Conservation (phyloP, 2,888 invertebrate genomes). For the Poecilobothrus nobilitatus region DNA sequence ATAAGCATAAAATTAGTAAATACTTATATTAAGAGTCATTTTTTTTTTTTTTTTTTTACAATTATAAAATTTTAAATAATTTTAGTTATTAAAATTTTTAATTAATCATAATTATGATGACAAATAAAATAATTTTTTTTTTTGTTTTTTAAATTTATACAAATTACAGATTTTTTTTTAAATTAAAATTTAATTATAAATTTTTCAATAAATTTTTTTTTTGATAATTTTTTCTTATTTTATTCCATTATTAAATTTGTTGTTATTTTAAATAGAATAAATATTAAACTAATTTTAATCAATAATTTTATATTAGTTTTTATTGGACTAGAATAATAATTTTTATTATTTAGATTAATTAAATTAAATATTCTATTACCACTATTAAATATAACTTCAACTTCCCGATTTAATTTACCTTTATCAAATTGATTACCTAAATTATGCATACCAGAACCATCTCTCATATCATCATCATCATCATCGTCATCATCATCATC, state of each 20-base stretch:
- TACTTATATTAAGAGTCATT: too few species aligned
- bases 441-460: conserved; percentile 2
- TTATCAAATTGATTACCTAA: conserved; percentile 7
- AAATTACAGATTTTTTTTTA: too few species aligned
- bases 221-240: not conserved
- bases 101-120: too few species aligned
- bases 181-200: too few species aligned
- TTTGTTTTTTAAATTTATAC: too few species aligned
- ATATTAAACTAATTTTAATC: not conserved
- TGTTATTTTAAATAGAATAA: not conserved
- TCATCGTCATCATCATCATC: conserved; percentile 1
- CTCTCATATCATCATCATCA: not conserved
- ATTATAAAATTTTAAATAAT: too few species aligned
- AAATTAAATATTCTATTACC: conserved; percentile 1
- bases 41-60: too few species aligned
- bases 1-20: too few species aligned
- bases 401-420: conserved; percentile 8
- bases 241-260: not conserved
- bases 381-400: conserved; percentile 11
- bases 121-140: too few species aligned
- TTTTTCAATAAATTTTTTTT: not conserved
- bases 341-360: not conserved
- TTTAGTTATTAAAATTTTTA: too few species aligned
- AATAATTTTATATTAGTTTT: not conserved
- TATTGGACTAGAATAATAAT: conserved; percentile 4